Conservation (phyloP, 2,113 vertebrate species). For the Petaurus breviceps region DNA sequence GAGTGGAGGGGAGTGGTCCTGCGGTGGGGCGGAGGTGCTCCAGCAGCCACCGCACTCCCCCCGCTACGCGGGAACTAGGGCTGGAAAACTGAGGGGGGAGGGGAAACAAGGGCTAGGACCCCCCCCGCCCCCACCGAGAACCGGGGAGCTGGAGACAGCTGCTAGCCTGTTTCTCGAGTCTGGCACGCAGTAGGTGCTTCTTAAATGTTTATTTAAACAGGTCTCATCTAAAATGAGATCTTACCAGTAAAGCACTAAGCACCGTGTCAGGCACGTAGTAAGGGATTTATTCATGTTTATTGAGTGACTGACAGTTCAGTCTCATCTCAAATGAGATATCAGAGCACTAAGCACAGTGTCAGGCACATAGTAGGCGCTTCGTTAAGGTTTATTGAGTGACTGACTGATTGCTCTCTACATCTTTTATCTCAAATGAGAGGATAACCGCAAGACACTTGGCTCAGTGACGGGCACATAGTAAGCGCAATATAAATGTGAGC, state of each 20-base stretch:
- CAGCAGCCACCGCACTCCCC: neutral
- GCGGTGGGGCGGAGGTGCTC: neutral
- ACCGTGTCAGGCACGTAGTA: no score
- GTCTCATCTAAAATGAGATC: no score
- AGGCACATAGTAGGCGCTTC: neutral
- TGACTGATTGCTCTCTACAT: neutral
- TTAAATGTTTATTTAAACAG: no score
- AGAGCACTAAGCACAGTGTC: neutral
- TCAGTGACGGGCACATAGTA: neutral
- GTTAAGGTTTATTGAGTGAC: neutral
- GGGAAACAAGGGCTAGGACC: no score
- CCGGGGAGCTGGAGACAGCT: no score
- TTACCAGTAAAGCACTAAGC: no score
- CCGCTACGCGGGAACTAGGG: neutral
- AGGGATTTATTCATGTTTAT: no score
- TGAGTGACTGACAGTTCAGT: neutral
- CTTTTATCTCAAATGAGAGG: neutral
- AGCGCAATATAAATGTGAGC: neutral
- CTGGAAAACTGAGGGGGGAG: neutral
- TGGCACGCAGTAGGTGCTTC: neutral
- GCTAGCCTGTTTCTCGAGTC: neutral
- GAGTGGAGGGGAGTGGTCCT: neutral
- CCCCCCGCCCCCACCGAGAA: neutral
- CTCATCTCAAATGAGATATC: neutral
- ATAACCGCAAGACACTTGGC: neutral